Conservation (phyloP, 2,888 invertebrate species). For the Sialis fuliginosa region DNA sequence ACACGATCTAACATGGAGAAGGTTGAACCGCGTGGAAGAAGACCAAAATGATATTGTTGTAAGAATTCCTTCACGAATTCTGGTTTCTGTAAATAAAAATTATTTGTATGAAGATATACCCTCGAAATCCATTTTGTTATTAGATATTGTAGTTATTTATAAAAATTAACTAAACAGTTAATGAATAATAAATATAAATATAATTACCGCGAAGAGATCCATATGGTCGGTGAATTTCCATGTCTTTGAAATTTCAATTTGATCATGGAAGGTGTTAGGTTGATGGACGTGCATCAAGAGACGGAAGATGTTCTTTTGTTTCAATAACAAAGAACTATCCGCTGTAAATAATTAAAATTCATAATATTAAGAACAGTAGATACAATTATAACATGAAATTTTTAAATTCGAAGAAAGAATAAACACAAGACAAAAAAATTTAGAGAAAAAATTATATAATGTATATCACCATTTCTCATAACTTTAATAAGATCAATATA, state of each 20-base stretch:
- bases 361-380: no score
- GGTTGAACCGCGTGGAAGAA: slow-evolving; percentile 37
- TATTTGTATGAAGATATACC: neutral
- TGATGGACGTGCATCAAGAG: slow-evolving; percentile 45
- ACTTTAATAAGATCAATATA: no score
- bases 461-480: no score
- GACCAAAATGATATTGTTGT: slow-evolving; percentile 32
- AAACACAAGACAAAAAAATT: no score
- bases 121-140: no score
- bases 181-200: no score
- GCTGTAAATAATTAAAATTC: slow-evolving; percentile 20
- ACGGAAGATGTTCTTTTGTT: slow-evolving; percentile 36
- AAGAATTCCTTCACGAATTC: slow-evolving; percentile 38
- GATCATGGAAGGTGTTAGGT: slow-evolving; percentile 32
- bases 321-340: slow-evolving; percentile 32
- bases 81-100: slow-evolving; percentile 10
- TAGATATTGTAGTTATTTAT: no score
- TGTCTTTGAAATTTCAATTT: slow-evolving; percentile 33
- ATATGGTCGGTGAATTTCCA: slow-evolving; percentile 40
- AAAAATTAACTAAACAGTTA: no score
- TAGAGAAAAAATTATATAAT: no score
- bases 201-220: slow-evolving; percentile 32
- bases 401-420: no score
- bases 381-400: no score
- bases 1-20: slow-evolving; percentile 41